Percentiles rank a stretch among this genome's conserved stretches.
Evolutionary conservation across 1,140 invertebrate species (phyloP).

Genomic region (Drosophila lowei): DNA sequence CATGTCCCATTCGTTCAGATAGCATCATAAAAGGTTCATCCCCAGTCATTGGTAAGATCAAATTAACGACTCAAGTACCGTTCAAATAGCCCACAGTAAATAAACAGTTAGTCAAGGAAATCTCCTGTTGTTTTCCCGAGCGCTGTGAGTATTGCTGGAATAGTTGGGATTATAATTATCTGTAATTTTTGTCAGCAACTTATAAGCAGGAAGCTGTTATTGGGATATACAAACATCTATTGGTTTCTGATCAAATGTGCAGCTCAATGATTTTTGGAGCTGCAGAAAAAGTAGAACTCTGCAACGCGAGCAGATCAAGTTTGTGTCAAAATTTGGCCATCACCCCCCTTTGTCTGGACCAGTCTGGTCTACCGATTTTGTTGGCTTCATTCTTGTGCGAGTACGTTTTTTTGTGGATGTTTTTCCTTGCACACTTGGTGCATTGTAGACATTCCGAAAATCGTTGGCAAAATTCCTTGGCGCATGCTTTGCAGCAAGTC

Average conservation of each 20-base stretch:
- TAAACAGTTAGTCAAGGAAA: slow-evolving; percentile 31
- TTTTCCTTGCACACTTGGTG: slow-evolving; percentile 63
- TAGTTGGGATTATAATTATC: slow-evolving; percentile 39
- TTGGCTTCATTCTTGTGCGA: slow-evolving; percentile 40
- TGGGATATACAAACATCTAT: too few relatives aligned
- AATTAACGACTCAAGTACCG: slow-evolving; percentile 59
- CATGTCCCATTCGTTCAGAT: slow-evolving; percentile 46
- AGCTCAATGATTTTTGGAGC: background rate
- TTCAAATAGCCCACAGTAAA: slow-evolving; percentile 51
- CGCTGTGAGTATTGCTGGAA: slow-evolving; percentile 5
- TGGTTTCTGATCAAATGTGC: background rate
- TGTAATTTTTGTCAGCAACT: background rate
- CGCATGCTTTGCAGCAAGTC: slow-evolving; percentile 65
- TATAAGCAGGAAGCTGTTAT: too few relatives aligned
- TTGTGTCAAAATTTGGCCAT: slow-evolving; percentile 30
- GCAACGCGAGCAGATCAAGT: background rate
- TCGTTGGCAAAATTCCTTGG: slow-evolving; percentile 75
- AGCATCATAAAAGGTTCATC: slow-evolving; percentile 17
- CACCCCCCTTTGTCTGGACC: slow-evolving; percentile 25
- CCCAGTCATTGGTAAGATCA: slow-evolving; percentile 37
- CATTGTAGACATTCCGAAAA: slow-evolving; percentile 78
- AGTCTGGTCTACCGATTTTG: slow-evolving; percentile 32
- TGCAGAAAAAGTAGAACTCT: background rate
- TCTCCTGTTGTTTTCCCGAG: background rate
- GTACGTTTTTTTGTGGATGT: slow-evolving; percentile 51